A percentile compares a stretch with the other conserved stretches of the same genome.
Conservation (phyloP, 2,888 invertebrate species). For the Cantharis lateralis region DNA sequence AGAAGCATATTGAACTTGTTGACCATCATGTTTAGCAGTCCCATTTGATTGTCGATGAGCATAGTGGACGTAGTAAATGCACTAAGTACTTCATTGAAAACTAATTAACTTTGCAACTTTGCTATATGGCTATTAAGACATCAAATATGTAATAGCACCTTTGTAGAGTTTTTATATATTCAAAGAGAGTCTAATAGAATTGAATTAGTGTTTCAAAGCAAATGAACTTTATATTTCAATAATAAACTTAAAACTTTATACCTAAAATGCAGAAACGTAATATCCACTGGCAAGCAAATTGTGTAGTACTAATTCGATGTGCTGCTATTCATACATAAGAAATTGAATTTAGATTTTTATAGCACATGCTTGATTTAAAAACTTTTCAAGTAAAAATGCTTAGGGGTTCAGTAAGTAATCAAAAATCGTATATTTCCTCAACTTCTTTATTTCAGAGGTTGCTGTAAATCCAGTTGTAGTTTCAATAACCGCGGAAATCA, state of each 20-base stretch:
- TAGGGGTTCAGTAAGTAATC: slow-evolving; percentile 31
- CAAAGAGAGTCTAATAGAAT: neutral
- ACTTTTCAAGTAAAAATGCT: slow-evolving; percentile 31
- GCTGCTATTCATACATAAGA: slow-evolving; percentile 24
- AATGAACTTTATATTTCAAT: neutral
- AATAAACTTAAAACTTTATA: neutral
- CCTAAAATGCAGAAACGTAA: neutral
- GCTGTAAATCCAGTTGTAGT: slow-evolving; percentile 45
- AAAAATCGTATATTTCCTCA: slow-evolving; percentile 31
- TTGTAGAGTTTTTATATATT: neutral
- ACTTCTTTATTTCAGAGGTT: slow-evolving; percentile 34
- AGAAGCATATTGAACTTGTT: neutral
- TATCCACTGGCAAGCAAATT: neutral
- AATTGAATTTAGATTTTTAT: slow-evolving; percentile 27
- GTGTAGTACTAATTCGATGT: neutral
- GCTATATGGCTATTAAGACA: slow-evolving; percentile 8
- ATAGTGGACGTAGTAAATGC: slow-evolving; percentile 12
- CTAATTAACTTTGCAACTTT: slow-evolving; percentile 24
- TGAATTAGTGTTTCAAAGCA: neutral
- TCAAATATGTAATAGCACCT: neutral
- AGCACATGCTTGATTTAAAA: slow-evolving; percentile 31
- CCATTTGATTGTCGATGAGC: slow-evolving; percentile 9
- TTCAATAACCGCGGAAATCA: slow-evolving; percentile 53
- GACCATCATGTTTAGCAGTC: slow-evolving; percentile 19
- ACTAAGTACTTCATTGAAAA: slow-evolving; percentile 20